These are phyloP conservation scores for Cinclus cinclus DNA, from an alignment of 2,113 vertebrate genomes.

Conservation along the genomic window DNA sequence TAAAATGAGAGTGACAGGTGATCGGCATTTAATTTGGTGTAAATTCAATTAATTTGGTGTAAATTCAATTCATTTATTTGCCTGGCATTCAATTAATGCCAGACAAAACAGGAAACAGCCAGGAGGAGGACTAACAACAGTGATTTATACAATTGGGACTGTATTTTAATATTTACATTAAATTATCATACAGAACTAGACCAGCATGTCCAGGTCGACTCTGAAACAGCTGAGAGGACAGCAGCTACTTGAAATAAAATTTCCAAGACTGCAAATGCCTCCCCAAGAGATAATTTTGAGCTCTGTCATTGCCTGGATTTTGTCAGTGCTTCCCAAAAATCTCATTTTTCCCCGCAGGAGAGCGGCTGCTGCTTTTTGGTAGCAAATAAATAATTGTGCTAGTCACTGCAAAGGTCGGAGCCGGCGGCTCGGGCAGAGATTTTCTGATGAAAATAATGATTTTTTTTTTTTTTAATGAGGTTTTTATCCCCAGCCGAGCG, in stretches of 20 bases:
- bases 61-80: neutral
- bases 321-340: neutral
- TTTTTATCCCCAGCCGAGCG: neutral
- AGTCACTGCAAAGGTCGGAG: rapidly evolving
- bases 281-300: neutral
- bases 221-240: neutral
- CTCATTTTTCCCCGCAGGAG: neutral
- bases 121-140: neutral
- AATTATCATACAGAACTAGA: neutral
- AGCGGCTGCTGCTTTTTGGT: rapidly evolving
- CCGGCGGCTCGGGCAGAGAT: neutral
- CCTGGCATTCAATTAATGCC: neutral
- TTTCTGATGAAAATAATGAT: neutral
- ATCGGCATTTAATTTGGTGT: neutral
- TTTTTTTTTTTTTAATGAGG: too few relatives aligned
- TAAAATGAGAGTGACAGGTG: neutral
- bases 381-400: rapidly evolving
- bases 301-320: neutral
- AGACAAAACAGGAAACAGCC: neutral
- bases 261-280: neutral
- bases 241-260: neutral
- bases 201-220: neutral
- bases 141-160: rapidly evolving
- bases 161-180: neutral
- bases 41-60: neutral